Percentiles rank a stretch among this genome's conserved stretches.
phyloP scores from a whole-genome alignment of 2,113 vertebrate species.

The Neogobius melanostomus region DNA sequence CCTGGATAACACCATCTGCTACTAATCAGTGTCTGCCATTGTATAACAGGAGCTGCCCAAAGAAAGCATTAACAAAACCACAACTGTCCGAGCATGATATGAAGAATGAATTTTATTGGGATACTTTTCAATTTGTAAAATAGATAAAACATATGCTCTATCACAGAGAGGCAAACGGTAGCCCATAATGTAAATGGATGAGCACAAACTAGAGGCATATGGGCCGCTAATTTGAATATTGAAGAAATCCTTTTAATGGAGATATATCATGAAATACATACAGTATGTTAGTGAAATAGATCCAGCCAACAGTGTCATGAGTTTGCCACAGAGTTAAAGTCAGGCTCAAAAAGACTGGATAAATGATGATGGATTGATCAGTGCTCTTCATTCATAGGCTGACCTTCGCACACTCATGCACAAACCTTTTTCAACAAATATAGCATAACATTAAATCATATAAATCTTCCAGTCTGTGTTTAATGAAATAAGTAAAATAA shows the following conservation, averaged over 20 bases:
- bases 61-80: constrained; percentile 30
- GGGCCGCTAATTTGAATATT: no score
- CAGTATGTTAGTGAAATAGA: no score
- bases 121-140: constrained; percentile 2
- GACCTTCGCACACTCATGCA: no score
- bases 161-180: constrained; percentile 18
- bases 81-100: constrained; percentile 31
- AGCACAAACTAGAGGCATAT: no score
- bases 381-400: no score
- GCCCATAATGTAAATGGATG: neutral
- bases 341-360: no score
- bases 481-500: neutral
- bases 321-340: no score
- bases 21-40: constrained; percentile 56
- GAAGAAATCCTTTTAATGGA: no score
- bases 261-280: no score
- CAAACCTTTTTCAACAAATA: neutral
- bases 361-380: no score
- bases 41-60: constrained; percentile 44
- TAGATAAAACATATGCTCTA: constrained; percentile 9
- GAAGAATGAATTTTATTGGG: constrained; percentile 23
- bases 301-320: no score
- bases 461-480: neutral
- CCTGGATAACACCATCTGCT: constrained; percentile 66
- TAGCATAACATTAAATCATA: neutral